Percentiles rank a stretch among this genome's conserved stretches.
Conservation (phyloP, 2,888 invertebrate species). For the Thelaira solivaga region DNA sequence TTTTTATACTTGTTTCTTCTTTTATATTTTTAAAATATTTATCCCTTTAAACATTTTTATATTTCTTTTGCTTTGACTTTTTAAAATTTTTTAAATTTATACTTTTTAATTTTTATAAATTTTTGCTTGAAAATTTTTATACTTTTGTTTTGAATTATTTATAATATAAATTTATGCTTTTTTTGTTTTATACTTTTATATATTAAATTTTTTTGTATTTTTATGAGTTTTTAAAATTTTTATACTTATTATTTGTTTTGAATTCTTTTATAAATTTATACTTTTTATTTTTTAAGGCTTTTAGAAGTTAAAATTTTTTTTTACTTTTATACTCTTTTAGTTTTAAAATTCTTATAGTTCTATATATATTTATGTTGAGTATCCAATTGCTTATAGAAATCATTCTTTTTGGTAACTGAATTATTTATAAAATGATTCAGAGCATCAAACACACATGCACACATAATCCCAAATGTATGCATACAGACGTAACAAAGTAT, state of each 20-base stretch:
- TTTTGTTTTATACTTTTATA: neutral
- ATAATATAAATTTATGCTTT: neutral
- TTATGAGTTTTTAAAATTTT: neutral
- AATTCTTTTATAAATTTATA: neutral
- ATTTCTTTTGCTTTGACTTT: neutral
- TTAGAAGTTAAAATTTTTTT: too few relatives aligned
- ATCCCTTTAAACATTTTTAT: neutral
- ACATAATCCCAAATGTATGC: constrained; percentile 1
- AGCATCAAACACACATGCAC: neutral
- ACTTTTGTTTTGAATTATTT: neutral
- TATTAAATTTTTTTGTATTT: neutral
- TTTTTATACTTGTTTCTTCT: neutral
- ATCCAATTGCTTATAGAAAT: too few relatives aligned
- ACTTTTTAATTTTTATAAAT: neutral
- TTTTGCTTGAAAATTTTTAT: neutral
- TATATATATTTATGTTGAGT: too few relatives aligned
- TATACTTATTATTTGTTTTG: neutral
- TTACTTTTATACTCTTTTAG: too few relatives aligned
- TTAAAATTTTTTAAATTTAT: neutral
- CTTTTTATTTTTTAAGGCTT: too few relatives aligned
- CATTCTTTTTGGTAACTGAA: too few relatives aligned
- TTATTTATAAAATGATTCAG: too few relatives aligned
- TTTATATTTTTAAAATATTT: neutral
- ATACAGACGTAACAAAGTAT: constrained; percentile 19
- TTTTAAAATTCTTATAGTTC: too few relatives aligned